A percentile compares a stretch with the other conserved stretches of the same genome.
Evolutionary conservation across 64 coral and sea anemone genomes (phyloP).

Genomic region (Cladopsammia gracilis): DNA sequence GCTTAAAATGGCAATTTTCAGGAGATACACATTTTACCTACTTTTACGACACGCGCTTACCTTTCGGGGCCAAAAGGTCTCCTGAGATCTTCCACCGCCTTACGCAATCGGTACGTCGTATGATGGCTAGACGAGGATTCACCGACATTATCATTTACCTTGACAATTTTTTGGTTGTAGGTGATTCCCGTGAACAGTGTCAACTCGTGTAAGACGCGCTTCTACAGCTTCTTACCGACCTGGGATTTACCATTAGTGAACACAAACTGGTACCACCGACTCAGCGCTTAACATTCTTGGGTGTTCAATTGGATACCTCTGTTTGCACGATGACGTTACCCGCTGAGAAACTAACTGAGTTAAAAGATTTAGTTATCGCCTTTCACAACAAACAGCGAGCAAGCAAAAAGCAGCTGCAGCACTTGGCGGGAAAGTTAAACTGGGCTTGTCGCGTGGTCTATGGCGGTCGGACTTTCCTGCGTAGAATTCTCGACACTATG

Average conservation of each 20-base stretch:
- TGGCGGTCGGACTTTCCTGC: conserved; percentile 22
- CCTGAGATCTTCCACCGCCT: conserved; percentile 40
- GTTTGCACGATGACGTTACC: background rate
- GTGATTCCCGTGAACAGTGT: background rate
- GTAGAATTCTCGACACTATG: background rate
- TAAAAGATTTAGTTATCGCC: background rate
- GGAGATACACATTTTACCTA: conserved; percentile 14
- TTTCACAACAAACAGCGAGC: conserved; percentile 42
- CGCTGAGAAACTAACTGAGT: background rate
- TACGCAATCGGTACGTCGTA: background rate
- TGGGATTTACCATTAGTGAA: conserved; percentile 2
- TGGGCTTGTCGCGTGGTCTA: conserved; percentile 22
- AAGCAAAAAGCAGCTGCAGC: conserved; percentile 39
- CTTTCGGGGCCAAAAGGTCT: conserved; percentile 24
- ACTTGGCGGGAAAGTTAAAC: conserved; percentile 30
- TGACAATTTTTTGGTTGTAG: conserved; percentile 43
- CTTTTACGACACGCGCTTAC: conserved; percentile 40
- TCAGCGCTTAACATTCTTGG: background rate
- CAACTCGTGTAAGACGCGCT: background rate
- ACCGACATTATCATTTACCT: conserved; percentile 26
- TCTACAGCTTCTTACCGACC: background rate
- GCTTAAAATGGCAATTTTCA: conserved; percentile 61
- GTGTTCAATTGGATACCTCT: background rate
- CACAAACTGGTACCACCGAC: background rate
- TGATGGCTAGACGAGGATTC: conserved; percentile 32